These are phyloP conservation scores for Odontocerum albicorne DNA, from an alignment of 2,888 invertebrate species.

Conservation along the genomic window DNA sequence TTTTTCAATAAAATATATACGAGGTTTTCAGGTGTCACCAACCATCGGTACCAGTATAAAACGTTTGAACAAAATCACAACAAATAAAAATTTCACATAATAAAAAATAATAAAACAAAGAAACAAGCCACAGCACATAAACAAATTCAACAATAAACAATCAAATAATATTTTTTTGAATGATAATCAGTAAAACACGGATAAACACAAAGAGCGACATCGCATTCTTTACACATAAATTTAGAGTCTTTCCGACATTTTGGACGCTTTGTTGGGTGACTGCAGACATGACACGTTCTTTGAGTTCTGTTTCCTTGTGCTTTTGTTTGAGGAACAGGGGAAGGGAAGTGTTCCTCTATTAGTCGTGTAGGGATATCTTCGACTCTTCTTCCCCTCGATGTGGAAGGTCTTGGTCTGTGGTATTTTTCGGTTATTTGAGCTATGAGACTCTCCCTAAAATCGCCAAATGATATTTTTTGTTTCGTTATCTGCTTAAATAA, in stretches of 20 bases:
- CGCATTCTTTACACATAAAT: slow-evolving; percentile 25
- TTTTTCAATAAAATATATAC: too few species aligned
- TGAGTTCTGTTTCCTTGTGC: slow-evolving; percentile 20
- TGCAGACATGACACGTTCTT: slow-evolving; percentile 24
- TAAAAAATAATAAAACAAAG: too few species aligned
- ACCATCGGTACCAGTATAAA: too few species aligned
- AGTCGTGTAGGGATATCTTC: slow-evolving; percentile 9
- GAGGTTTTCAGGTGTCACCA: too few species aligned
- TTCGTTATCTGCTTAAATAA: background rate
- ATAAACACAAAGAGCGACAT: slow-evolving; percentile 20
- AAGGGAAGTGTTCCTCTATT: slow-evolving; percentile 23
- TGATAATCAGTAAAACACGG: too few species aligned
- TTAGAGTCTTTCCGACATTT: slow-evolving; percentile 19
- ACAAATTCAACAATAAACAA: too few species aligned
- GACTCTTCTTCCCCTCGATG: slow-evolving; percentile 4
- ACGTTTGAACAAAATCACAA: too few species aligned
- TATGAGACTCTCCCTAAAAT: background rate
- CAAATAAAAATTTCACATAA: too few species aligned
- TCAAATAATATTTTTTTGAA: too few species aligned
- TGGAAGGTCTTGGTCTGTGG: slow-evolving; percentile 2
- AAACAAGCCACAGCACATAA: too few species aligned
- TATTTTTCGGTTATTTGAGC: slow-evolving; percentile 3
- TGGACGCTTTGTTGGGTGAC: slow-evolving; percentile 13
- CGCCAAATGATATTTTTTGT: slow-evolving; percentile 4
- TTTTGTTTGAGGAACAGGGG: slow-evolving; percentile 20